Evolutionary conservation across 2,797 vertebrate species (phyloP).

Genomic region (Stomatorhinus walkeri): DNA sequence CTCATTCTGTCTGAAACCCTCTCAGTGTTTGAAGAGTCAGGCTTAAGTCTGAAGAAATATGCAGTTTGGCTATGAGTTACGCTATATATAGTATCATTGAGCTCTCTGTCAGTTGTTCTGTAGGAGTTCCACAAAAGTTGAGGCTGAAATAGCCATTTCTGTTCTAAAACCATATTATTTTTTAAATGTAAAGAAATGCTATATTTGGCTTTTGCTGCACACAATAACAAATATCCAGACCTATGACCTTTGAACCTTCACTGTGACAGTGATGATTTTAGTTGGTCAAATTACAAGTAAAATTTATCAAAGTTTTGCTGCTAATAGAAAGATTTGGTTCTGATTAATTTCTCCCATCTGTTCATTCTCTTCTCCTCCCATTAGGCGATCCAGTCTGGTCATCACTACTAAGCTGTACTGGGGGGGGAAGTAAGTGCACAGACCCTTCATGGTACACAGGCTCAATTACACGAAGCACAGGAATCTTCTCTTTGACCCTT

Average conservation of each 20-base stretch:
- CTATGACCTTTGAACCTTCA: not conserved
- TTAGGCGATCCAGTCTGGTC: constrained; percentile 88
- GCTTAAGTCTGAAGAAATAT: not conserved
- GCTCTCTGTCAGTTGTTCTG: not conserved
- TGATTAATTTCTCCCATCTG: not conserved
- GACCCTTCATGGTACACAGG: not conserved
- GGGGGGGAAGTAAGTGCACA: constrained; percentile 90
- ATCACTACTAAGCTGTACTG: constrained; percentile 98
- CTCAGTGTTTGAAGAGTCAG: not conserved
- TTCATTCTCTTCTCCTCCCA: constrained; percentile 25
- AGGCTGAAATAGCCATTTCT: not conserved
- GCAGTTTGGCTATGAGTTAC: not conserved
- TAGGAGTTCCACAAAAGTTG: not conserved
- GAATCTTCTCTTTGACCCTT: not conserved
- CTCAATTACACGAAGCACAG: not conserved
- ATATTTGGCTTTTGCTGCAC: not conserved
- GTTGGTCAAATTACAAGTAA: not conserved
- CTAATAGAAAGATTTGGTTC: not conserved
- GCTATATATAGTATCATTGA: not conserved
- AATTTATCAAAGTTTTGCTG: not conserved
- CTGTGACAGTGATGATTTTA: not conserved
- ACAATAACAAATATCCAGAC: not conserved
- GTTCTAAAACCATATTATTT: not conserved
- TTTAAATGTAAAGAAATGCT: not conserved
- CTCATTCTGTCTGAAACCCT: not conserved